Evolutionary conservation across 92 coral and sea anemone species (phyloP).

Genomic region (Isaurus tuberculatus): DNA sequence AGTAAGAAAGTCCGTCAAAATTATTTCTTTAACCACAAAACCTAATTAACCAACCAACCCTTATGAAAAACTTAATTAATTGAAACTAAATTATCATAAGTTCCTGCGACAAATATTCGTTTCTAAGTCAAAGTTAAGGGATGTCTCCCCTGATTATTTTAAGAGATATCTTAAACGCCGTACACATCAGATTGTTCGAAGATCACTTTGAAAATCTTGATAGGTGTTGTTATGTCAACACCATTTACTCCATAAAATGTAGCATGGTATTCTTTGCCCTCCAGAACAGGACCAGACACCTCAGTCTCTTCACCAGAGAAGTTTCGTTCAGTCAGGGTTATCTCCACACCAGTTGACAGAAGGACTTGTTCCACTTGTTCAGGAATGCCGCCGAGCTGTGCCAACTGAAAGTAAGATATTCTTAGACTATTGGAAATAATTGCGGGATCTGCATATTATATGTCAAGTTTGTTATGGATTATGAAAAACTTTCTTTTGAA

Average conservation of each 20-base stretch:
- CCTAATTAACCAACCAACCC: too few relatives aligned
- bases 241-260: neutral
- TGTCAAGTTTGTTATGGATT: too few relatives aligned
- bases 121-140: too few relatives aligned
- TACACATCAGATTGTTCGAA: neutral
- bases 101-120: too few relatives aligned
- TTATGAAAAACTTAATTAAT: too few relatives aligned
- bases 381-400: slow-evolving; percentile 11
- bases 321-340: neutral
- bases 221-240: neutral
- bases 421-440: neutral
- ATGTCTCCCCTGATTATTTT: too few relatives aligned
- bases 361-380: neutral
- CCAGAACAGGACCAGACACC: neutral
- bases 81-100: too few relatives aligned
- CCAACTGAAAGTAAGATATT: neutral
- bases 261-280: neutral
- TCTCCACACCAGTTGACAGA: slow-evolving; percentile 13
- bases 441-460: too few relatives aligned
- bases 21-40: too few relatives aligned
- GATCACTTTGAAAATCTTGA: slow-evolving; percentile 19
- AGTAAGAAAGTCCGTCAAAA: too few relatives aligned
- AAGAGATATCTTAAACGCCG: too few relatives aligned
- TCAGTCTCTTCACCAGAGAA: neutral
- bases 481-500: too few relatives aligned